These are phyloP conservation scores for Prietella phreatophila DNA, from an alignment of 2,113 vertebrate genomes.

Conservation along the genomic window DNA sequence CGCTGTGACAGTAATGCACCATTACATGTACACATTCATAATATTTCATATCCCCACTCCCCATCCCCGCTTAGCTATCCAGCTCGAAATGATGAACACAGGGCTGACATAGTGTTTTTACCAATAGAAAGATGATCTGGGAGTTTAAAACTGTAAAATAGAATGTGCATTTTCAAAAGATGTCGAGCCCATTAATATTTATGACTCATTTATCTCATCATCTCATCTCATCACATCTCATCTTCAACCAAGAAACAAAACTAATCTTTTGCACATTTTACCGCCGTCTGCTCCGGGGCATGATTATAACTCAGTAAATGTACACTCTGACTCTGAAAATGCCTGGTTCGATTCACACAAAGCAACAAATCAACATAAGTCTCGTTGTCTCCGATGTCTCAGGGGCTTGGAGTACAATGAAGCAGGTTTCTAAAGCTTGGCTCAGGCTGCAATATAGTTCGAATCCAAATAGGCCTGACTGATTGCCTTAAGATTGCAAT, in stretches of 20 bases:
- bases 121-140: not conserved
- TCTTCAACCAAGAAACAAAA: conserved; percentile 30
- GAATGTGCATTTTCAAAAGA: conserved; percentile 26
- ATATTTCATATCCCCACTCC: conserved; percentile 4
- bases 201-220: conserved; percentile 49
- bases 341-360: conserved; percentile 2
- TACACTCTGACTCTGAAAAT: not conserved
- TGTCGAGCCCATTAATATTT: conserved; percentile 25
- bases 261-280: conserved; percentile 31
- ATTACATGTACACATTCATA: conserved; percentile 22
- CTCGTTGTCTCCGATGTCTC: conserved; percentile 11
- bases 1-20: not conserved
- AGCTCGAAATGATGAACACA: conserved; percentile 14
- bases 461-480: conserved; percentile 40
- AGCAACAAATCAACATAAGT: conserved; percentile 36
- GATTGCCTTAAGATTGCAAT: conserved; percentile 63
- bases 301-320: conserved; percentile 23
- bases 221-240: no score
- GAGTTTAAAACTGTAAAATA: conserved; percentile 26
- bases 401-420: conserved; percentile 19
- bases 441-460: conserved; percentile 24
- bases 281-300: conserved; percentile 22
- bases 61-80: not conserved
- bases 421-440: conserved; percentile 36
- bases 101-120: not conserved